Percentiles rank a stretch among this genome's conserved stretches.
Evolutionary conservation across 2,113 vertebrate genomes (phyloP).

Genomic region (Gallinago undulata): DNA sequence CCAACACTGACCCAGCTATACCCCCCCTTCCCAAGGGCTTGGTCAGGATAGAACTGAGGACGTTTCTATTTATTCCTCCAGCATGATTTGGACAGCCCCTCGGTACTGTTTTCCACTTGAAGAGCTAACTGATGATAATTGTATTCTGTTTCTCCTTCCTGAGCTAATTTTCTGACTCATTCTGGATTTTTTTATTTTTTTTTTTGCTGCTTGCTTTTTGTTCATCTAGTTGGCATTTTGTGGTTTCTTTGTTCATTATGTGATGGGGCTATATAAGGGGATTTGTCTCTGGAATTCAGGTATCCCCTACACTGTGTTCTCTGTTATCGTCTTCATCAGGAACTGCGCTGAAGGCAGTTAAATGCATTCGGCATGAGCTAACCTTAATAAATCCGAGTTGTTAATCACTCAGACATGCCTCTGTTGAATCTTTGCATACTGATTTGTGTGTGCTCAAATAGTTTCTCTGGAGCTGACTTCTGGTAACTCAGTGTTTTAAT

Average conservation of each 20-base stretch:
- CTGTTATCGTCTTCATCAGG: conserved; percentile 52
- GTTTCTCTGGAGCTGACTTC: neutral
- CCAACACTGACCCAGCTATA: neutral
- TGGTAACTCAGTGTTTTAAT: neutral
- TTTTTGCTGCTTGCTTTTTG: conserved; percentile 32
- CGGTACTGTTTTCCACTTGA: neutral
- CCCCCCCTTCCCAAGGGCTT: neutral
- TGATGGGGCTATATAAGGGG: conserved; percentile 20
- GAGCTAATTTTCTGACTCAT: conserved; percentile 62
- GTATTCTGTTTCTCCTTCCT: conserved; percentile 39
- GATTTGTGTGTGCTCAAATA: neutral
- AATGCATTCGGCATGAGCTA: conserved; percentile 59
- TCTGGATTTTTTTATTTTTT: neutral
- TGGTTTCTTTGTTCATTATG: conserved; percentile 59
- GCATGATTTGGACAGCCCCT: neutral
- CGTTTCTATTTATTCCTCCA: neutral
- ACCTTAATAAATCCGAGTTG: conserved; percentile 31
- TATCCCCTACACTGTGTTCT: conserved; percentile 5
- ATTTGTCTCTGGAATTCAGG: conserved; percentile 64
- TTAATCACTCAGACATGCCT: conserved; percentile 56
- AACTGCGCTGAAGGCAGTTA: conserved; percentile 43
- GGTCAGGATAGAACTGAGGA: neutral
- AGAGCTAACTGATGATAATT: conserved; percentile 32
- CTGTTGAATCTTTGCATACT: neutral
- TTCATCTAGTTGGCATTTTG: conserved; percentile 59